Evolutionary conservation across 2,797 vertebrate genomes (phyloP), one percentile per base, ranked within the genome.

Genomic region (Botia kubotai): DNA sequence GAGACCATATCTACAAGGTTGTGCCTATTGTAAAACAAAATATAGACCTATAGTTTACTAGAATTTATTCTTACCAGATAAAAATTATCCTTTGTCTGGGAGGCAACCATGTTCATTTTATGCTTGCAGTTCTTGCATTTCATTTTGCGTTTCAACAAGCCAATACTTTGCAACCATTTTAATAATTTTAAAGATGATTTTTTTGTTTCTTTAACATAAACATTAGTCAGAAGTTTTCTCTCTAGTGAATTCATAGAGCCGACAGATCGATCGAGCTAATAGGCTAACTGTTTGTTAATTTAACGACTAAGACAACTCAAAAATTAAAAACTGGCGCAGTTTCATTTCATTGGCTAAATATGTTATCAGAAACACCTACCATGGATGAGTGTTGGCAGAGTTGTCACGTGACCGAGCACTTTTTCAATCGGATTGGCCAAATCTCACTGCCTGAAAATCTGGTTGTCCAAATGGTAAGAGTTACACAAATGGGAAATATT

Each of bases 51-150:
- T 36, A 2, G 36, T 36, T 36, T 58, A 58, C 58, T 17, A 65
- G 16, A 6, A 66, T 66, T n/a, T 66, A 43, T 66, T 66, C 63
- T 66, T 66, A 66, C 63, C 63, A 39, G 16, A 66, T 66, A n/a
- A 16, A 8, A 66, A 66, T 66, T 2, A 6, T 66, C 63, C 33
- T 39, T 66, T 8, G 33, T 10, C 63, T 66, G 63, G 29, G 7
- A 65, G 33, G 63, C 33, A 66, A 66, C 63, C 63, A 66, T 66
- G 16, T 66, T 66, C 33, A 39, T 39, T 39, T 66, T 39, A n/a
- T 66, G 17, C 63, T 16, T 7, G 63, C 63, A 66, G 17, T 66
- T 66, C 3, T 19, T 66, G 63, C 63, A 66, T 66, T 66, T 66
- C 39, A 66, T 66, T 66, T 66, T 43, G 63, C 17, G 10, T 66